Evolutionary conservation across 2,113 vertebrate genomes (phyloP).

Genomic region (Rhizomys pruinosus): DNA sequence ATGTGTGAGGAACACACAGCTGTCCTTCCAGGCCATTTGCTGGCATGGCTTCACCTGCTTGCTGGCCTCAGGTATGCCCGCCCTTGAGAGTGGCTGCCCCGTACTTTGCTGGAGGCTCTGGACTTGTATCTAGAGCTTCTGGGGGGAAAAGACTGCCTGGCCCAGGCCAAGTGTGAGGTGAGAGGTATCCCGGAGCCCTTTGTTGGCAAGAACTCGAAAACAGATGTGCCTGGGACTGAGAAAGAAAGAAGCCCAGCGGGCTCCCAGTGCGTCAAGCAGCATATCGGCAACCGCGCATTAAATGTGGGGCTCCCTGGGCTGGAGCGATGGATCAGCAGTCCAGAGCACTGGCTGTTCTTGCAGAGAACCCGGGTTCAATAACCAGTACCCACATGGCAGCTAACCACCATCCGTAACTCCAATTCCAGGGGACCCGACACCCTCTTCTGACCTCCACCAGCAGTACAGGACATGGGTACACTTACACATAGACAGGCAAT

Average conservation of each 20-base stretch:
- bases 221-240: neutral
- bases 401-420: too few relatives aligned
- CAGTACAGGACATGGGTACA: too few relatives aligned
- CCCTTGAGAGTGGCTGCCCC: rapidly evolving
- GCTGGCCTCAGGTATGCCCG: rapidly evolving
- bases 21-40: rapidly evolving
- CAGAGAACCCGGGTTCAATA: too few relatives aligned
- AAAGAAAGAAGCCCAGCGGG: too few relatives aligned
- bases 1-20: too few relatives aligned
- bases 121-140: neutral
- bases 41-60: rapidly evolving
- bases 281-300: rapidly evolving
- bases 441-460: too few relatives aligned
- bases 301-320: neutral
- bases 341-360: neutral
- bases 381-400: neutral
- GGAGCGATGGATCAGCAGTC: neutral
- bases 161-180: neutral
- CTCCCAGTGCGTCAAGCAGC: too few relatives aligned
- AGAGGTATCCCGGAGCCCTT: neutral
- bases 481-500: too few relatives aligned
- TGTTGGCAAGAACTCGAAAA: too few relatives aligned
- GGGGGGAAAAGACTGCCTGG: neutral
- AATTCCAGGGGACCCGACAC: too few relatives aligned
- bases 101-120: too few relatives aligned